Evolutionary conservation across 2,797 vertebrate genomes (phyloP), one percentile per base, ranked within the genome.

Genomic region (Oophaga sylvatica): DNA sequence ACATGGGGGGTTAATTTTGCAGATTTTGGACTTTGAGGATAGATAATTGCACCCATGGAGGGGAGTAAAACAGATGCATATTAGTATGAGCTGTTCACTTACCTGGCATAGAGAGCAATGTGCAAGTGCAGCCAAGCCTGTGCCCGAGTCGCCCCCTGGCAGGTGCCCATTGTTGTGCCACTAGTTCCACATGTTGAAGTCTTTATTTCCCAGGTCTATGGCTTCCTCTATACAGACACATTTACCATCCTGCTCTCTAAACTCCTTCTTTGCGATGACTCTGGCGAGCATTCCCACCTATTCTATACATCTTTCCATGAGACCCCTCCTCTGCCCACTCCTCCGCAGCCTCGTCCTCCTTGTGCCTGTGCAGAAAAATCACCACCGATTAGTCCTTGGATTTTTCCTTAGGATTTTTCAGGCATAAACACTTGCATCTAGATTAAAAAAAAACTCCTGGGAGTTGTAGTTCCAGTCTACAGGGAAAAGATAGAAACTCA

Each of bases 271-370:
- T 65, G 73, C 60, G 29, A 19, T 79, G 59, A n/a, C 45, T 29
- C 31, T 48, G 35, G 26, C 12, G 20, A 26, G 75, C 20, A 31
- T 53, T 41, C 45, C 77, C 62, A 16, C 73, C 65, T 63, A 31
- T 73, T 13, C 20, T 70, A 22, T 62, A 56, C 17, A 53, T 73
- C 56, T n/a, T 10, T 41, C 53, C 41, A 11, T 48, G 3, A 80
- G 12, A 60, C 56, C 67, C 78, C 85, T 73, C 78, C 85, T 84
- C 57, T 81, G 19, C 78, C 35, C 53, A 56, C 84, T 41, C 76
- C 48, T 57, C 53, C 76, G 10, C 29, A 80, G 17, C 20, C 20
- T 48, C 77, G 5, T 70, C 35, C 78, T 86, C 29, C n/a, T 35
- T 59, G 60, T 60, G 19, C 71, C 19, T 63, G 22, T 4, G 65